These are phyloP conservation scores for Globodera ellingtonae DNA, from an alignment of 1,140 invertebrate genomes.

Conservation along the genomic window DNA sequence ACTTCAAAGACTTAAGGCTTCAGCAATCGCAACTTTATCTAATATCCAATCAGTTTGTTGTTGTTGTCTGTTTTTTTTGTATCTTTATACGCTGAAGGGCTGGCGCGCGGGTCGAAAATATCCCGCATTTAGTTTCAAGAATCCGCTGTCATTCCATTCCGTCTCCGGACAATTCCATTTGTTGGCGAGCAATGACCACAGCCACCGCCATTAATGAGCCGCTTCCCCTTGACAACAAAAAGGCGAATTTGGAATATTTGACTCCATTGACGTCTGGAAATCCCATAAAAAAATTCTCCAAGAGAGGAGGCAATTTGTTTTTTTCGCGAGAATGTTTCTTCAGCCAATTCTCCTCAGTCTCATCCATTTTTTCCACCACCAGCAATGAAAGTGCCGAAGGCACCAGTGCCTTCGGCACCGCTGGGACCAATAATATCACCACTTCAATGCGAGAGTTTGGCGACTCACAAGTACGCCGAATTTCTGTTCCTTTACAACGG, in stretches of 20 bases:
- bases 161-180: no score
- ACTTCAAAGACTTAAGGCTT: no score
- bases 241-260: not conserved
- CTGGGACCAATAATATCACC: not conserved
- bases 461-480: slow-evolving; percentile 43
- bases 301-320: not conserved
- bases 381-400: not conserved
- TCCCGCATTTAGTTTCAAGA: no score
- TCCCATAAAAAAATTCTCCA: not conserved
- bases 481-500: slow-evolving; percentile 49
- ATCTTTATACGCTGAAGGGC: no score
- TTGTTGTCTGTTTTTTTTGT: no score
- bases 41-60: no score
- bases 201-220: not conserved
- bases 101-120: no score
- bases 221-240: not conserved
- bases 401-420: not conserved
- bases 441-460: slow-evolving; percentile 3
- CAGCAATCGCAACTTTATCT: no score
- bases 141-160: no score
- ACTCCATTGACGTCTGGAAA: not conserved
- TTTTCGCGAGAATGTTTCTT: slow-evolving; percentile 2
- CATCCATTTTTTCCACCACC: slow-evolving; percentile 19
- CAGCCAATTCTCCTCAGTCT: slow-evolving; percentile 25
- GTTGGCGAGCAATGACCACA: not conserved